Percentiles rank a stretch among this genome's conserved stretches.
These are phyloP conservation scores for chimpanzee (Pan troglodytes) DNA, from an alignment of 2,113 vertebrate genomes.

Conservation along the genomic window NHGRI_mPanTro3-v2.1_pri NC_072411.2:63076001-63076500, in stretches of 20 bases:
- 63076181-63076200: neutral
- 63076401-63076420: neutral
- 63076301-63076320: neutral
- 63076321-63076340: neutral
- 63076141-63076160: too few species aligned
- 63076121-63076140: neutral
- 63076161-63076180: neutral
- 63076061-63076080: neutral
- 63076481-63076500: too few species aligned
- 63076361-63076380: neutral
- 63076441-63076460: neutral
- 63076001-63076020: neutral
- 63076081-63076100: neutral
- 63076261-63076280: neutral
- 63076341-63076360: neutral
- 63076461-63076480: too few species aligned
- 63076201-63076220: neutral
- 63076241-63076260: neutral
- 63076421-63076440: neutral
- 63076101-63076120: neutral
- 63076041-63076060: neutral
- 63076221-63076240: neutral
- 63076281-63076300: neutral
- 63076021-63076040: constrained; percentile 7
- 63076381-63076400: neutral